Conservation (phyloP, 2,888 invertebrate genomes). For the Drosophila subquinaria region DNA sequence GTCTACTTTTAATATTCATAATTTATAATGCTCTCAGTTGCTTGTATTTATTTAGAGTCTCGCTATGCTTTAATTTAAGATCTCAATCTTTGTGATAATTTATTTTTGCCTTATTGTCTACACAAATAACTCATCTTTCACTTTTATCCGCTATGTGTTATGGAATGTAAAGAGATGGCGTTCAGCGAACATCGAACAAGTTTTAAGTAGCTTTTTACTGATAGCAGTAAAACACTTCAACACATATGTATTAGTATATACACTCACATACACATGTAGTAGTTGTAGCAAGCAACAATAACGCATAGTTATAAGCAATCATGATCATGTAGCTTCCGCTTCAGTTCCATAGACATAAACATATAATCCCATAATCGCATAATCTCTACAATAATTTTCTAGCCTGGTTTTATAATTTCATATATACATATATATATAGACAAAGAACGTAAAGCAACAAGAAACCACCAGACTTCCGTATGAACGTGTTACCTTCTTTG, state of each 20-base stretch:
- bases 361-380: slow-evolving; percentile 28
- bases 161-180: slow-evolving; percentile 57
- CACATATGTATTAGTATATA: slow-evolving; percentile 30
- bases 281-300: slow-evolving; percentile 25
- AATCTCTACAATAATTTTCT: slow-evolving; percentile 37
- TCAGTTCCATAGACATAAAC: slow-evolving; percentile 34
- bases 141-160: slow-evolving; percentile 51
- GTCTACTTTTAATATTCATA: slow-evolving; percentile 25
- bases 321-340: slow-evolving; percentile 71
- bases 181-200: slow-evolving; percentile 73
- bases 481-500: slow-evolving; percentile 73
- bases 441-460: slow-evolving; percentile 60
- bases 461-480: slow-evolving; percentile 78
- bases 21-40: slow-evolving; percentile 30
- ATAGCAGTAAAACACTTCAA: slow-evolving; percentile 30
- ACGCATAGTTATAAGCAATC: slow-evolving; percentile 45
- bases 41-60: slow-evolving; percentile 47
- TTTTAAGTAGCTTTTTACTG: slow-evolving; percentile 64
- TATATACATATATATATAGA: slow-evolving; percentile 23
- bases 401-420: slow-evolving; percentile 51
- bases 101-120: slow-evolving; percentile 46
- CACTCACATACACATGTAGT: slow-evolving; percentile 27
- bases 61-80: slow-evolving; percentile 77
- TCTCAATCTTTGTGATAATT: slow-evolving; percentile 80
- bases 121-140: slow-evolving; percentile 34